Evolutionary conservation across 2,888 invertebrate species (phyloP), one percentile per base, ranked within the genome.

Genomic region (Scaptodrosophila latifasciaeformis): DNA sequence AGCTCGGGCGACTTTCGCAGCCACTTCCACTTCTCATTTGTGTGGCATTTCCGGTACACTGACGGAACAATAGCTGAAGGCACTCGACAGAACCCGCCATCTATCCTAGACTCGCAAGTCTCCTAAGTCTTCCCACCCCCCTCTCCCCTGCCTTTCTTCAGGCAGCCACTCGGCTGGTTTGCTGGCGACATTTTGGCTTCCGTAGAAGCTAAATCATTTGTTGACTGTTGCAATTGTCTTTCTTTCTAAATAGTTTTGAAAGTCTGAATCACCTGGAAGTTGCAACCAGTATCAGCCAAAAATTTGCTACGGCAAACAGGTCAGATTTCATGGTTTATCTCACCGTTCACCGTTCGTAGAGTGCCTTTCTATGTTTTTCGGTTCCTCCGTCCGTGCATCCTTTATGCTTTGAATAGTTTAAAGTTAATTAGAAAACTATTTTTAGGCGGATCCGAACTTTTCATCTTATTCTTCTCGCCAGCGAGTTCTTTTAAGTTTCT

Each of bases 391-490:
- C 15, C n/a, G n/a, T n/a, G n/a, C n/a, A n/a, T n/a, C n/a, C n/a
- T n/a, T n/a, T n/a, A n/a, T 24, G 62, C 62, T 37, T 47, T 59
- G 68, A 76, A 70, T 75, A 68, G 72, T 68, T 75, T 56, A 59
- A 65, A 78, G 79, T 72, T 75, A 75, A 72, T 72, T 72, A 78
- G 79, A 72, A 72, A 72, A 75, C 76, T 70, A 78, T 72, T 72
- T 62, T 58, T 55, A 47, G 72, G 59, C 69, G 50, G 56, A 63
- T 54, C 49, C 49, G 54, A 71, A 71, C 78, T 71, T 74, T 70
- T 70, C 70, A 77, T 65, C 70, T 70, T 53, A 56, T 46, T 58
- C 34, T 53, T 45, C 37, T 31, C 52, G 31, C 49, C 53, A n/a
- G n/a, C n/a, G n/a, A n/a, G n/a, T n/a, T n/a, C n/a, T n/a, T n/a